Evolutionary conservation across 2,888 invertebrate species (phyloP).

Genomic region (Chloroclysta siterata): DNA sequence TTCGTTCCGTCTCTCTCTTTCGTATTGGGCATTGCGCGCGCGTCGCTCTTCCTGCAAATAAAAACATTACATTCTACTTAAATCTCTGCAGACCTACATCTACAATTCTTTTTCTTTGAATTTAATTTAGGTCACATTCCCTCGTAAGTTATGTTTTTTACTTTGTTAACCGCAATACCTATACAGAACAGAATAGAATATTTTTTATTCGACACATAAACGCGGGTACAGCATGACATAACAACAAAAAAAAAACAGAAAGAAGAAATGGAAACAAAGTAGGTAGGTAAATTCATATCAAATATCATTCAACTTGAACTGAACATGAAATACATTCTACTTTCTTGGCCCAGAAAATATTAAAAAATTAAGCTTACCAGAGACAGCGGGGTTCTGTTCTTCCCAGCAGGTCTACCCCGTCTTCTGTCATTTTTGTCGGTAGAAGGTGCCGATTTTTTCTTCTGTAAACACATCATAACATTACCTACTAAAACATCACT

Average conservation of each 20-base stretch:
- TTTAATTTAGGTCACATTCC: too few species aligned
- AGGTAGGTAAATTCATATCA: too few species aligned
- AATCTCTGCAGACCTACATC: background rate
- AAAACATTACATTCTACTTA: conserved; percentile 6
- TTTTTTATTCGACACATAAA: too few species aligned
- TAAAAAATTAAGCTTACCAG: conserved; percentile 45
- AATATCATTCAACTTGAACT: too few species aligned
- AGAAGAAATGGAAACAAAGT: too few species aligned
- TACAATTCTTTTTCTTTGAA: background rate
- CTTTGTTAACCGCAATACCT: too few species aligned
- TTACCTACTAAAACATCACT: background rate
- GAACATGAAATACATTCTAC: too few species aligned
- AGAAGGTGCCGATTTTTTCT: conserved; percentile 23
- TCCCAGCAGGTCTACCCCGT: conserved; percentile 59
- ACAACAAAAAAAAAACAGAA: too few species aligned
- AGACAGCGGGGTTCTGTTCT: conserved; percentile 54
- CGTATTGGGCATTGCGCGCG: conserved; percentile 61
- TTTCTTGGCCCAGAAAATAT: too few species aligned
- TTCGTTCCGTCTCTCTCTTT: conserved; percentile 57
- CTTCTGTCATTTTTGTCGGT: conserved; percentile 37
- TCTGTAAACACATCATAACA: conserved; percentile 21
- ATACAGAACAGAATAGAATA: too few species aligned
- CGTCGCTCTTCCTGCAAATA: conserved; percentile 54
- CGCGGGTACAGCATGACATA: too few species aligned
- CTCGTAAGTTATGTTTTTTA: too few species aligned